These are phyloP conservation scores for Apamea crenata DNA, from an alignment of 2,888 invertebrate genomes.

Conservation along the genomic window DNA sequence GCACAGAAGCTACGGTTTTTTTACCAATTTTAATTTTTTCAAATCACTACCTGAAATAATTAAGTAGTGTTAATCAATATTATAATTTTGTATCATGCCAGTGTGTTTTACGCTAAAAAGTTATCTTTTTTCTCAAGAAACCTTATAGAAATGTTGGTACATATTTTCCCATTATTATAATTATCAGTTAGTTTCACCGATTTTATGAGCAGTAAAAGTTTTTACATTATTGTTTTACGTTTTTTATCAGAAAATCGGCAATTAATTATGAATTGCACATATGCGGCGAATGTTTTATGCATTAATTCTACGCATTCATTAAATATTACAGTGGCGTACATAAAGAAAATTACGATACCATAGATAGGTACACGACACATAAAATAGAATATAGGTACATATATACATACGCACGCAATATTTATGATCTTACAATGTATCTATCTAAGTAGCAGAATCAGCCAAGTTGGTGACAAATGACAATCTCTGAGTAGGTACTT, in stretches of 20 bases:
- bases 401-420: background rate
- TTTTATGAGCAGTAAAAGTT: background rate
- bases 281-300: conserved; percentile 14
- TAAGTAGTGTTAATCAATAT: background rate
- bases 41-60: background rate
- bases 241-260: background rate
- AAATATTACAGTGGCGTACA: conserved; percentile 19
- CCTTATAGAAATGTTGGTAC: background rate
- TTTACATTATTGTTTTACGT: conserved; percentile 5
- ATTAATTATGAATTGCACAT: conserved; percentile 27
- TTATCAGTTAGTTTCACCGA: background rate
- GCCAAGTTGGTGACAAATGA: background rate
- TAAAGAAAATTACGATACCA: background rate
- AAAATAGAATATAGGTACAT: background rate
- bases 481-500: no score
- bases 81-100: background rate
- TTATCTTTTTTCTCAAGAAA: background rate
- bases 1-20: background rate
- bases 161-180: background rate
- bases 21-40: background rate
- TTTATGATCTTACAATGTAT: background rate
- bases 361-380: background rate
- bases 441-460: background rate
- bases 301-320: conserved; percentile 32
- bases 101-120: background rate